Base-by-base conservation (phyloP, 2,797 vertebrate species). In the Amniataba percoides region DNA sequence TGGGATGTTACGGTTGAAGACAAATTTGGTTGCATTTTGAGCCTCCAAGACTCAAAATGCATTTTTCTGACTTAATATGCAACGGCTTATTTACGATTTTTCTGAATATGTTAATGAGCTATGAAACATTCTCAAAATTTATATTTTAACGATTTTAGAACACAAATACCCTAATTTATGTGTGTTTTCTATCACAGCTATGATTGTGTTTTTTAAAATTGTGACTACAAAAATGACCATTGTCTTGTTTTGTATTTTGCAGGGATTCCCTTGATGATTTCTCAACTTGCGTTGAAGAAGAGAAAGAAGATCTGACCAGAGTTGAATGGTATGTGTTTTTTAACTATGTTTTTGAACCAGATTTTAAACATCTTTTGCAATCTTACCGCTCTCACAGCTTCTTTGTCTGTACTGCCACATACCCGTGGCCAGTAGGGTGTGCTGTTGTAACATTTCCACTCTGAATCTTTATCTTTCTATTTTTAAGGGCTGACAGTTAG, bases 241-340 rank as follows among this genome's bases (percentile, higher is more conserved):
- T 62, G 68, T 75, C 13, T 0, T 51, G 7, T 86, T 89, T 85
- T 64, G 11, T 89, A 23, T 85, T 81, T 89, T 84, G 36, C 76
- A 93, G 92, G 78, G 4, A 65, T 80, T 85, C 16, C 36, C 23
- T 56, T 25, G 68, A 65, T 36, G 58, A 49, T 36, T 81, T 75
- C 16, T 23, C 53, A 40, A 60, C 78, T 42, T 55, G 56, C 25
- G 23, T 69, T 39, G 60, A 76, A 65, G 74, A 79, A 74, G 77
- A 72, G 77, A 81, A 71, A 12, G 6, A 3, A 8, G 64, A 48
- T 60, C 75, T 71, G 25, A 62, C 49, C 45, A 8, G 15, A 25
- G n/a, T 23, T 0, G 81, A 90, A 92, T 86, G 93, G 94, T 95
- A 94, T 53, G 92, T 91, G 15, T 74, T 64, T 66, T 16, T 81